Base-by-base conservation (phyloP, 2,888 invertebrate species). In the Netelia melanura region DNA sequence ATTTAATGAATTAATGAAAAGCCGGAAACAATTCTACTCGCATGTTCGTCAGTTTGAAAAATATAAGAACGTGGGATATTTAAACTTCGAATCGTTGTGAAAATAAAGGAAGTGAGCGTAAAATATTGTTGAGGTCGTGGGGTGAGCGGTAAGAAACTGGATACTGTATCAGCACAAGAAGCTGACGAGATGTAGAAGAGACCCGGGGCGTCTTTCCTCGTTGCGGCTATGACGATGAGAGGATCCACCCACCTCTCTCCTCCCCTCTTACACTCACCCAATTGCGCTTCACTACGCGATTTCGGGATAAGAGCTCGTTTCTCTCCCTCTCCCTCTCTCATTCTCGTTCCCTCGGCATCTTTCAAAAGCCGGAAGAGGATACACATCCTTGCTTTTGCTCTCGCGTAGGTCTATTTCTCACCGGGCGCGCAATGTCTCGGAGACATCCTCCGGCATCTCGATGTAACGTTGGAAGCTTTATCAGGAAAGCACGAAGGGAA, bases 401-500 rank as follows among this genome's bases (percentile, higher is more conserved):
- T 61, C 75, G 44, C 82, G 80, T 30, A 61, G 54, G 54, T 44
- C 64, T 58, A 67, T 77, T 78, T 25, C 86, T 85, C 70, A 77
- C 30, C 72, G 80, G 72, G 81, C 85, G 85, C 76, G 62, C 54
- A 68, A 25, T 48, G 17, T 43, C 23, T 43, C 44, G 43, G 30
- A 72, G 65, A 65, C 72, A 64, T 71, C 61, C 65, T 25, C 23
- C 10, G 58, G 72, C 64, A 77, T 78, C 67, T 65, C 77, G 76
- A 68, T 85, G 71, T 80, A 75, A 83, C 76, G 76, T 68, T 58
- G 58, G 58, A 67, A 70, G 80, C 78, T 86, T 84, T 85, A 86
- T 86, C 86, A 82, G 85, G 38, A 75, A 83, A 74, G 67, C 81
- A 70, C 67, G 54, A 58, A 3, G 54, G 54, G 62, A 43, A 11